A percentile compares a stretch with the other conserved stretches of the same genome.
These are phyloP conservation scores for Drosophila saltans DNA, from an alignment of 1,140 invertebrate species.

Conservation along the genomic window DNA sequence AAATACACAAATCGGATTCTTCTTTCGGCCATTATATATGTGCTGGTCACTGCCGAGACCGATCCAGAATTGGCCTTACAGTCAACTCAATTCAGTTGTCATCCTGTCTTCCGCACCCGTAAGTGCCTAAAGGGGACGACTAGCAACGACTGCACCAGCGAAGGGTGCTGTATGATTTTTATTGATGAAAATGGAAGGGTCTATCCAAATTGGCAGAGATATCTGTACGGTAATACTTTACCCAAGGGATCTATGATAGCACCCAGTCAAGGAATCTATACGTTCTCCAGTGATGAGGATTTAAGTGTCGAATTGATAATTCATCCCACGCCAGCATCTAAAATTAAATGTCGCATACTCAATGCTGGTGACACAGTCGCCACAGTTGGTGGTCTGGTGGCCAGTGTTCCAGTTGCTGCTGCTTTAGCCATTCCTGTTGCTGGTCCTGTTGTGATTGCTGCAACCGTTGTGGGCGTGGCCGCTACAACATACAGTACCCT, in stretches of 20 bases:
- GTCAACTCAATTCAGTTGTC: conserved; percentile 61
- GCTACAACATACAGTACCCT: conserved; percentile 58
- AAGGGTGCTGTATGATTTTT: conserved; percentile 75
- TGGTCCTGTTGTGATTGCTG: conserved; percentile 49
- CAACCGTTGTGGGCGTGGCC: conserved; percentile 54
- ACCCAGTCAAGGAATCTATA: conserved; percentile 63
- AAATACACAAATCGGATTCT: conserved; percentile 67
- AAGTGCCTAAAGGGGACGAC: conserved; percentile 56
- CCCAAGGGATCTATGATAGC: conserved; percentile 71
- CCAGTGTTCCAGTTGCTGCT: conserved; percentile 60
- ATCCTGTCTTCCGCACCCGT: conserved; percentile 72
- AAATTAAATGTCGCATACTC: conserved; percentile 38
- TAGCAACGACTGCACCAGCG: conserved; percentile 61
- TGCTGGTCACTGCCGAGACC: conserved; percentile 62
- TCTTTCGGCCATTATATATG: conserved; percentile 72
- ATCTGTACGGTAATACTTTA: conserved; percentile 59
- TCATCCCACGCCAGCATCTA: conserved; percentile 41
- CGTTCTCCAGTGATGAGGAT: conserved; percentile 41
- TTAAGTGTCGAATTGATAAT: conserved; percentile 43
- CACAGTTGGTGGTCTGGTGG: conserved; percentile 57
- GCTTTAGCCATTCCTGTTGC: conserved; percentile 60
- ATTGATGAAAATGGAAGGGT: conserved; percentile 71
- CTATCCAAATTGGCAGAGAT: conserved; percentile 68
- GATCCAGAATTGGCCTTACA: conserved; percentile 48
- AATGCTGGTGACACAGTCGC: conserved; percentile 53